Base-by-base conservation (phyloP, 1,140 invertebrate genomes). In the Proctacanthus coquilletti region DNA sequence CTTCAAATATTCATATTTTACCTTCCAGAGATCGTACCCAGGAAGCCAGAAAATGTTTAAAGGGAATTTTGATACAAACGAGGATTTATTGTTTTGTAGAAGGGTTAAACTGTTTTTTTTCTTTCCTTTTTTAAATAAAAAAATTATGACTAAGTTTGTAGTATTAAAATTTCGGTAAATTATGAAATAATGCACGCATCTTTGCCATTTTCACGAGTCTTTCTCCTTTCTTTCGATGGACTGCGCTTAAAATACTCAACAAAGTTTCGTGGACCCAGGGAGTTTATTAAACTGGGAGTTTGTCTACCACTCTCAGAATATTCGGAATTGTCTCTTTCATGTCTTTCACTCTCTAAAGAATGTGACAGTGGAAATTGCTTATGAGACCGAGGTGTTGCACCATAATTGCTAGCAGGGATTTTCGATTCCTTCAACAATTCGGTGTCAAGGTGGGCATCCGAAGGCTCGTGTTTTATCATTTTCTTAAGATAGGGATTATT, bases 131-230 rank as follows among this genome's bases (percentile, higher is more conserved):
- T n/a, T n/a, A n/a, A n/a, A n/a, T n/a, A n/a, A n/a, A n/a, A n/a
- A n/a, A n/a, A n/a, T n/a, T n/a, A n/a, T n/a, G n/a, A n/a, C n/a
- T n/a, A n/a, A n/a, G n/a, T n/a, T n/a, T n/a, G n/a, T n/a, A n/a
- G n/a, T n/a, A n/a, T n/a, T n/a, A n/a, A n/a, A n/a, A n/a, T n/a
- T n/a, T n/a, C n/a, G n/a, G n/a, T n/a, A 47, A 45, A 39, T 38
- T 56, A 57, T 35, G 47, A 50, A 39, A 56, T 54, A 51, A 55
- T 49, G 54, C 53, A 56, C 52, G 52, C 54, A 42, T 56, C 53
- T 53, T 53, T 56, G 50, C 41, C 50, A 40, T 33, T 32, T 30
- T 35, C 37, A 11, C 32, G 41, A 3, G 33, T 37, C 10, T 33
- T 38, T n/a, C n/a, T n/a, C n/a, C n/a, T n/a, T 10, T 34, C 23